phyloP scores from a whole-genome alignment of 2,888 invertebrate species.

The Pachydiplax longipennis region DNA sequence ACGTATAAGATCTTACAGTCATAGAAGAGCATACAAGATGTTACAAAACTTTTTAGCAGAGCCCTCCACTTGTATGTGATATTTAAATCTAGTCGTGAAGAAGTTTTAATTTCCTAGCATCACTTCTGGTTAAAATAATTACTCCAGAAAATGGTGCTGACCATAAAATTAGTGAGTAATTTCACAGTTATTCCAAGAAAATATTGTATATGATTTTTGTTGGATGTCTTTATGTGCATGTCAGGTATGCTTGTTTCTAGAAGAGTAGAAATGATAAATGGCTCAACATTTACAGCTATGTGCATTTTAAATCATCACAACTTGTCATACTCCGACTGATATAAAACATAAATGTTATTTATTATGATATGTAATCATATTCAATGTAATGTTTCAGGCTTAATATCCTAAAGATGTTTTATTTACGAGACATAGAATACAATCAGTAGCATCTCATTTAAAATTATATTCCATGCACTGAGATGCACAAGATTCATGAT shows the following conservation, averaged over 20 bases:
- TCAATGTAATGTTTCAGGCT: neutral
- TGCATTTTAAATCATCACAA: neutral
- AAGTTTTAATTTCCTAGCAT: neutral
- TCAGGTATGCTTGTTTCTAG: neutral
- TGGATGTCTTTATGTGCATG: neutral
- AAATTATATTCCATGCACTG: neutral
- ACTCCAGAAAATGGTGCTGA: neutral
- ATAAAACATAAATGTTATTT: neutral
- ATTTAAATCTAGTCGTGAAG: slow-evolving; percentile 13
- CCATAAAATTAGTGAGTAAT: neutral
- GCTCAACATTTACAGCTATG: neutral
- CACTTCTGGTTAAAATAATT: neutral
- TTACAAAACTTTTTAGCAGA: slow-evolving; percentile 3
- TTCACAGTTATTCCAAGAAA: neutral
- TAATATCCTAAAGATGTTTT: neutral
- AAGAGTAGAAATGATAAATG: neutral
- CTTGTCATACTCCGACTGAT: neutral
- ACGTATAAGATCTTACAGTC: neutral
- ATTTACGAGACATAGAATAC: neutral
- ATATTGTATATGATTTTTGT: neutral
- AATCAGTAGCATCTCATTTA: neutral
- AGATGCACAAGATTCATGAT: neutral
- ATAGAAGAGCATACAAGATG: neutral
- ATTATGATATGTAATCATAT: neutral
- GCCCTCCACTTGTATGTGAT: slow-evolving; percentile 40